Percentiles rank a stretch among this genome's conserved stretches.
Conservation (phyloP, 2,113 vertebrate species). For the Macquaria australasica region DNA sequence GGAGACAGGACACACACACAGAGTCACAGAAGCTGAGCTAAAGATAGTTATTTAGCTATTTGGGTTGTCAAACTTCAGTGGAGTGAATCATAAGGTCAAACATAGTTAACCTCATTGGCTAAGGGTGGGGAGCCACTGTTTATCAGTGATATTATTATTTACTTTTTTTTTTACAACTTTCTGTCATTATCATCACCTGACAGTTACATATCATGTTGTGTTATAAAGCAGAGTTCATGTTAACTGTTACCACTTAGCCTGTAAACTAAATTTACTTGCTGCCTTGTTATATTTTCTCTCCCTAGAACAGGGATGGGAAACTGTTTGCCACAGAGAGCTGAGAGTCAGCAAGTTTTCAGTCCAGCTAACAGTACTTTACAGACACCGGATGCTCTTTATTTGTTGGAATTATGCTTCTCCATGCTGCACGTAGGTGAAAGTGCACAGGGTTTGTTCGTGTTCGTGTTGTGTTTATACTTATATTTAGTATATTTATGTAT, state of each 20-base stretch:
- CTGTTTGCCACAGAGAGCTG: background rate
- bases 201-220: background rate
- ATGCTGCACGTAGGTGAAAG: background rate
- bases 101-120: constrained; percentile 64
- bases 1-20: constrained; percentile 70
- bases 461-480: background rate
- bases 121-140: background rate
- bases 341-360: background rate
- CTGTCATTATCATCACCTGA: background rate
- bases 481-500: background rate
- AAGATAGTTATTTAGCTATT: constrained; percentile 66
- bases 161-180: background rate
- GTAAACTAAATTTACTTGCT: background rate
- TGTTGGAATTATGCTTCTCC: background rate
- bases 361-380: background rate
- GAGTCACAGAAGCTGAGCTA: constrained; percentile 61
- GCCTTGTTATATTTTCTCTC: background rate
- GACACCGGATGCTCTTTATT: background rate
- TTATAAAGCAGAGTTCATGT: background rate
- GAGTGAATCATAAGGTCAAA: constrained; percentile 74
- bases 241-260: background rate
- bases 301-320: background rate
- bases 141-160: constrained; percentile 35
- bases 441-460: background rate
- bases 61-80: constrained; percentile 61